phyloP scores from a whole-genome alignment of 1,140 invertebrate genomes.

The Zaprionus nigranus region DNA sequence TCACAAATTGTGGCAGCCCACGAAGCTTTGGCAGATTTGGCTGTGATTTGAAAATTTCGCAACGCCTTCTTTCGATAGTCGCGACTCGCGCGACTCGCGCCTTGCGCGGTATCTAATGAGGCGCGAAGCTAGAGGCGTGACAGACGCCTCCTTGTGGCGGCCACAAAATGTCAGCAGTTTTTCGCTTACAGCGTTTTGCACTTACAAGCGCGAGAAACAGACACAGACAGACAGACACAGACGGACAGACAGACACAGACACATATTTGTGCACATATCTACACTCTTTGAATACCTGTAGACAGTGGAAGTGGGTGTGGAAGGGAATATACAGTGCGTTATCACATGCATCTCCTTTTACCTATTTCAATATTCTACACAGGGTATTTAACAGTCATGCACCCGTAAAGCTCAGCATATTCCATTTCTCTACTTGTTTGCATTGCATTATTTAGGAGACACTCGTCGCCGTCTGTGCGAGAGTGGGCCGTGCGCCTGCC shows the following conservation, averaged over 20 bases:
- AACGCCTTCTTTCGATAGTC: neutral
- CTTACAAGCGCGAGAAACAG: constrained; percentile 34
- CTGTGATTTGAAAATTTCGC: constrained; percentile 28
- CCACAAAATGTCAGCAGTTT: constrained; percentile 74
- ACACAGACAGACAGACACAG: neutral
- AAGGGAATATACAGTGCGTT: neutral
- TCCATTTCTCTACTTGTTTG: neutral
- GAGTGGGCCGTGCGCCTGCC: constrained; percentile 51
- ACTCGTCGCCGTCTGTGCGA: constrained; percentile 26
- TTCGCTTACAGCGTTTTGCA: constrained; percentile 76
- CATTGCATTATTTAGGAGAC: neutral
- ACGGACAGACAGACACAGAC: neutral
- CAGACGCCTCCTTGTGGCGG: constrained; percentile 34
- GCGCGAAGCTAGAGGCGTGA: constrained; percentile 48
- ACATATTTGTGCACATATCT: neutral
- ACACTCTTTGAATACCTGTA: neutral
- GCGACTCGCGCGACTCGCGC: constrained; percentile 16
- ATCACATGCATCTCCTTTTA: too few relatives aligned
- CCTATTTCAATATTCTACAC: too few relatives aligned
- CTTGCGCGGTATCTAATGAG: constrained; percentile 68
- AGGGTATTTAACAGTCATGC: neutral
- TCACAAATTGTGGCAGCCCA: constrained; percentile 71
- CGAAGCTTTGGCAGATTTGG: constrained; percentile 5
- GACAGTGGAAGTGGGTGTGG: fast-evolving
- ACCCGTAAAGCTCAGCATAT: neutral